phyloP scores from a whole-genome alignment of 1,140 invertebrate species.

The Heterodera carotae region DNA sequence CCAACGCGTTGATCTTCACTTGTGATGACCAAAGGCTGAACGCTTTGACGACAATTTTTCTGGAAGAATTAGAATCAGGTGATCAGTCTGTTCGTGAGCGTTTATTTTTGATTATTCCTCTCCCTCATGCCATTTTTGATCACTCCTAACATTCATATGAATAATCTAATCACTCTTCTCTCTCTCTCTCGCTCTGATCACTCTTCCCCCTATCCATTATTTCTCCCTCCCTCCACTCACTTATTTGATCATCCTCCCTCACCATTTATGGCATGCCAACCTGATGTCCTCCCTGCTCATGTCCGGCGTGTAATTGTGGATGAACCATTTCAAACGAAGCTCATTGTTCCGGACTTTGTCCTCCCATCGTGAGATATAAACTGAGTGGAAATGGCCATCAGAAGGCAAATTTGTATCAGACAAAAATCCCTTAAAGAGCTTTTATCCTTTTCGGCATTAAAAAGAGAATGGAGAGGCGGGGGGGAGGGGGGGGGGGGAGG shows the following conservation, averaged over 20 bases:
- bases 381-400: constrained; percentile 43
- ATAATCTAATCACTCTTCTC: too few relatives aligned
- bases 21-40: constrained; percentile 57
- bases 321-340: constrained; percentile 52
- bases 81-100: too few relatives aligned
- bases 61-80: too few relatives aligned
- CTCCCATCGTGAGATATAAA: constrained; percentile 57
- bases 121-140: too few relatives aligned
- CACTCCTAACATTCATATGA: too few relatives aligned
- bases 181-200: not conserved
- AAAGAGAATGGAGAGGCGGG: not conserved
- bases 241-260: not conserved
- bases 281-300: constrained; percentile 26
- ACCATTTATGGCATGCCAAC: not conserved
- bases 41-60: constrained; percentile 53
- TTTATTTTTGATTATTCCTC: too few relatives aligned
- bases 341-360: constrained; percentile 54
- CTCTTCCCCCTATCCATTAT: not conserved
- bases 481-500: too few relatives aligned
- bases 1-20: constrained; percentile 45
- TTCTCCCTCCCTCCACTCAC: not conserved
- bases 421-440: not conserved
- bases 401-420: too few relatives aligned
- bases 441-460: not conserved
- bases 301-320: constrained; percentile 38